phyloP scores from a whole-genome alignment of 1,140 invertebrate genomes.

The Tribolium madens region DNA sequence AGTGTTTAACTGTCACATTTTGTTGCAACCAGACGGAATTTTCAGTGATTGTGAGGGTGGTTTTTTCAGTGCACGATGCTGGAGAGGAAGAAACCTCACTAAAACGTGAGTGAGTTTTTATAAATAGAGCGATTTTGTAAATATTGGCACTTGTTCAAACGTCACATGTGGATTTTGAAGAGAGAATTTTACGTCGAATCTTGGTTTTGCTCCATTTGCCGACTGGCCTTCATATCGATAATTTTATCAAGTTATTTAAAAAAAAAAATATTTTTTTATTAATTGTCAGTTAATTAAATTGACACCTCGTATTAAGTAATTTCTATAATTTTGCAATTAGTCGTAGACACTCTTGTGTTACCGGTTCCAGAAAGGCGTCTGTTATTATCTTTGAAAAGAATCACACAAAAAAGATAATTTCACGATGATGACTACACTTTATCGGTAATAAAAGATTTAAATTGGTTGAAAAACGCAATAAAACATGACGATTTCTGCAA shows the following conservation, averaged over 20 bases:
- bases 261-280: too few relatives aligned
- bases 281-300: constrained; percentile 4
- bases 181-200: background rate
- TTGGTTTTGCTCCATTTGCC: background rate
- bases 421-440: constrained; percentile 31
- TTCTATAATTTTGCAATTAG: constrained; percentile 18
- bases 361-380: background rate
- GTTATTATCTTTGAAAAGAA: background rate
- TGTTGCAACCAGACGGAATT: background rate
- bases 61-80: background rate
- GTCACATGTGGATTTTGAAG: background rate
- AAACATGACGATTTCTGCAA: constrained; percentile 1
- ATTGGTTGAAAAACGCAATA: constrained; percentile 1
- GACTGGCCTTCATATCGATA: too few relatives aligned
- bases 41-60: background rate
- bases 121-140: constrained; percentile 19
- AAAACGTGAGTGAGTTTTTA: constrained; percentile 3
- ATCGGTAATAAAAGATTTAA: constrained; percentile 22
- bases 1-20: background rate
- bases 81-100: constrained; percentile 18
- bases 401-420: constrained; percentile 17
- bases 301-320: background rate
- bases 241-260: too few relatives aligned
- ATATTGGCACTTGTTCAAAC: constrained; percentile 13
- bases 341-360: background rate